These are phyloP conservation scores for Mus caroli DNA, from an alignment of 2,797 vertebrate genomes.

Conservation along the genomic window DNA sequence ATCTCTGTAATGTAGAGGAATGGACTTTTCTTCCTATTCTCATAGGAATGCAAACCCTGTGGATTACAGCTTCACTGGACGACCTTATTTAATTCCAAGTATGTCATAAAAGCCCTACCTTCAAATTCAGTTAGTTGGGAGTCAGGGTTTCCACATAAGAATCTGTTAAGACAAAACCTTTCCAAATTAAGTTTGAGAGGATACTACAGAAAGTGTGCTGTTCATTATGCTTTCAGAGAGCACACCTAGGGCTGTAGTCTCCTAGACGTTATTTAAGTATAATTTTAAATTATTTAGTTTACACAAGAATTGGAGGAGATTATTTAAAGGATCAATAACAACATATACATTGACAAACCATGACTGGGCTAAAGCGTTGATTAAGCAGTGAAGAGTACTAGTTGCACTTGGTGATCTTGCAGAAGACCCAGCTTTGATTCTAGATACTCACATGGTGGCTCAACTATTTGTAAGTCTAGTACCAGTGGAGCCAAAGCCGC, in stretches of 20 bases:
- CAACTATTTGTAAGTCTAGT: background rate
- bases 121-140: background rate
- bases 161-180: background rate
- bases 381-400: background rate
- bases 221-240: background rate
- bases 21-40: background rate
- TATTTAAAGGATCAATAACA: background rate
- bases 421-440: background rate
- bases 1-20: background rate
- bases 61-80: background rate
- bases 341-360: background rate
- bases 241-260: background rate
- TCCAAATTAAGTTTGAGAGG: background rate
- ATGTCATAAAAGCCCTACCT: background rate
- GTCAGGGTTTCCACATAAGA: background rate
- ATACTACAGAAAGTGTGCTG: background rate
- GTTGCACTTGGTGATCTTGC: background rate
- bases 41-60: background rate
- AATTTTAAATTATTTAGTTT: background rate
- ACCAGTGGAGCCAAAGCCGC: background rate
- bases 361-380: too few species aligned
- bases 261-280: background rate
- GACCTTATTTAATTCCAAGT: background rate
- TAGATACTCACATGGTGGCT: background rate
- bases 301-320: background rate